A percentile compares a stretch with the other conserved stretches of the same genome.
Conservation (phyloP, 1,140 invertebrate species). For the Drosophila chauvacae region DNA sequence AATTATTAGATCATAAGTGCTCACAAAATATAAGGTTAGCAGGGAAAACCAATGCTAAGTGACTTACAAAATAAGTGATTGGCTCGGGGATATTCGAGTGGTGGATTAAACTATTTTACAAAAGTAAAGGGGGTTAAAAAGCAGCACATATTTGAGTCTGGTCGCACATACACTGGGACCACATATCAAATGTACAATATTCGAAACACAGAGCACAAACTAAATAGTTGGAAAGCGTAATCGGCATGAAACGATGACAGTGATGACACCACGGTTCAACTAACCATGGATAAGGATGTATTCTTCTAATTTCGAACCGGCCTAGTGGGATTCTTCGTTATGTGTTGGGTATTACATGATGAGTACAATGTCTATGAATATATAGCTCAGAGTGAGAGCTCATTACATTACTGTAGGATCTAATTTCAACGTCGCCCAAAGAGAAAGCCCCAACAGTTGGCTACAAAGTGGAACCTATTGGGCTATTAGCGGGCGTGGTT, state of each 20-base stretch:
- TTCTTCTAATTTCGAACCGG: slow-evolving; percentile 41
- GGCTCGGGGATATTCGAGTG: slow-evolving; percentile 13
- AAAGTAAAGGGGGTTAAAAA: slow-evolving; percentile 46
- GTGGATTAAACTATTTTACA: slow-evolving; percentile 69
- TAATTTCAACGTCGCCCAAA: slow-evolving; percentile 49
- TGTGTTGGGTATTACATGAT: slow-evolving; percentile 48
- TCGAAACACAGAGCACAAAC: slow-evolving; percentile 24
- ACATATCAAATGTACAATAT: slow-evolving; percentile 51
- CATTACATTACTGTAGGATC: slow-evolving; percentile 38
- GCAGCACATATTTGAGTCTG: slow-evolving; percentile 55
- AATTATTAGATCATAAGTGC: slow-evolving; percentile 60
- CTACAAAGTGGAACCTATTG: slow-evolving; percentile 44
- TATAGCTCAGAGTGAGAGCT: slow-evolving; percentile 28
- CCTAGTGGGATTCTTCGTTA: slow-evolving; percentile 26
- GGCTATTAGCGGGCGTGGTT: slow-evolving; percentile 34
- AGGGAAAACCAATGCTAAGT: slow-evolving; percentile 13
- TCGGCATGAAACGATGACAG: slow-evolving; percentile 36
- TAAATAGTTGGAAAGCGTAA: slow-evolving; percentile 49
- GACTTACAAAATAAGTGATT: slow-evolving; percentile 50
- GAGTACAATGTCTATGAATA: slow-evolving; percentile 47
- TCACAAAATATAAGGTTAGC: slow-evolving; percentile 43
- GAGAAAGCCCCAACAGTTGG: slow-evolving; percentile 41
- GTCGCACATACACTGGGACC: slow-evolving; percentile 39
- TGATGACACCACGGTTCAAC: slow-evolving; percentile 19
- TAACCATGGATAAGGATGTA: slow-evolving; percentile 10